These are phyloP conservation scores for Cancer borealis DNA, from an alignment of 2,888 invertebrate species.

Conservation along the genomic window DNA sequence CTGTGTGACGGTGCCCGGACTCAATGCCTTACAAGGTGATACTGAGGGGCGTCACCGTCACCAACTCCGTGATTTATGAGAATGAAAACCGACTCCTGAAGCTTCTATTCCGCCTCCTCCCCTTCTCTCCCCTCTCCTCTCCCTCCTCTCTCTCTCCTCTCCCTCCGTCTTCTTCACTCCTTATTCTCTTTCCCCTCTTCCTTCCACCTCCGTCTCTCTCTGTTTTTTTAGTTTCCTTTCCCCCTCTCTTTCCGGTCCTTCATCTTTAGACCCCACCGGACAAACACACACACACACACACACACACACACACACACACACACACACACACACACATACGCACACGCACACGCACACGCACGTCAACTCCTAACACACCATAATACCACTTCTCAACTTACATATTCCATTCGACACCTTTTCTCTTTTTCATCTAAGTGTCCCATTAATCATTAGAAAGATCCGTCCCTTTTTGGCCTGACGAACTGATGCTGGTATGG, in stretches of 20 bases:
- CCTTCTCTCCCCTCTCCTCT: background rate
- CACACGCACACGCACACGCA: background rate
- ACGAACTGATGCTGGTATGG: no score
- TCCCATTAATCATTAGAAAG: no score
- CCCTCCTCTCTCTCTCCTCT: background rate
- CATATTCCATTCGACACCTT: background rate
- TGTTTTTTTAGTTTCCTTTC: no score
- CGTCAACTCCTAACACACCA: background rate
- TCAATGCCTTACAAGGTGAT: background rate
- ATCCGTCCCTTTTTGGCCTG: no score
- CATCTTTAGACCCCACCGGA: no score
- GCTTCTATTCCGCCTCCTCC: background rate
- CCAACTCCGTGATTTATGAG: constrained; percentile 2
- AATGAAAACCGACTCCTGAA: background rate
- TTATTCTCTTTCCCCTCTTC: no score
- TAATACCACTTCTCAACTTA: background rate
- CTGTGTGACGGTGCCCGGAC: background rate
- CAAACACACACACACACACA: background rate
- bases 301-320: constrained; percentile 41
- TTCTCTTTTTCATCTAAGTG: background rate
- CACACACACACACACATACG: constrained; percentile 35
- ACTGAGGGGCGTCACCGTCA: background rate
- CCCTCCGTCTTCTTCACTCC: background rate
- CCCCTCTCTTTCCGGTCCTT: no score
- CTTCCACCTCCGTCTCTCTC: no score